Conservation (phyloP, 2,888 invertebrate genomes). For the Lepidochitona cinerea region DNA sequence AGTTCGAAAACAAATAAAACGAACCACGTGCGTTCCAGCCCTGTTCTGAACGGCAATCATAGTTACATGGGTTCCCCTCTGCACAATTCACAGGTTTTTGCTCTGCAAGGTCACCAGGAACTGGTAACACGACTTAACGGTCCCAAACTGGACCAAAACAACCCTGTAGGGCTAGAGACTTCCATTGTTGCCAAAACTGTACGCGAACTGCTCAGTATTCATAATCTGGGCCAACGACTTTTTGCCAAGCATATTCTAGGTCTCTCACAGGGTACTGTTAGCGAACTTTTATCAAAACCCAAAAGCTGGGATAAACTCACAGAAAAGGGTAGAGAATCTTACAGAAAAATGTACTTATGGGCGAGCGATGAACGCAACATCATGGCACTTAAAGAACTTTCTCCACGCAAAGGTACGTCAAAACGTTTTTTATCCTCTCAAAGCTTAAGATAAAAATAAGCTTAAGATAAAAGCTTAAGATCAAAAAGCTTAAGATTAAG, state of each 20-base stretch:
- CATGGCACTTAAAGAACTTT: slow-evolving; percentile 95
- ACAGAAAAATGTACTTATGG: slow-evolving; percentile 99
- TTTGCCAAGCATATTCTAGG: slow-evolving; percentile 99
- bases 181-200: slow-evolving; percentile 91
- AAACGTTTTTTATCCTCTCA: neutral
- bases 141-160: slow-evolving; percentile 74
- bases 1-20: neutral
- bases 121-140: slow-evolving; percentile 16
- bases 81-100: slow-evolving; percentile 14
- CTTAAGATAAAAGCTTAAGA: no score
- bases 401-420: slow-evolving; percentile 74
- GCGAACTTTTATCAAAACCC: slow-evolving; percentile 97
- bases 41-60: neutral
- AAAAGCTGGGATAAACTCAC: slow-evolving; percentile 99
- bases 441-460: no score
- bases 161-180: slow-evolving; percentile 89
- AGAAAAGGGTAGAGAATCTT: slow-evolving; percentile 99
- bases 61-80: slow-evolving; percentile 10
- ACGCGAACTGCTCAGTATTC: slow-evolving; percentile 92
- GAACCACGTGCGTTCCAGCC: neutral
- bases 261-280: slow-evolving; percentile 95
- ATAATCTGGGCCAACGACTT: slow-evolving; percentile 98
- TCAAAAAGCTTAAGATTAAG: no score
- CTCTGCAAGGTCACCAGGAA: slow-evolving; percentile 5
- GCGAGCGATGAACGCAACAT: slow-evolving; percentile 98